phyloP scores from a whole-genome alignment of 2,888 invertebrate genomes.

The Morpho deidamia region DNA sequence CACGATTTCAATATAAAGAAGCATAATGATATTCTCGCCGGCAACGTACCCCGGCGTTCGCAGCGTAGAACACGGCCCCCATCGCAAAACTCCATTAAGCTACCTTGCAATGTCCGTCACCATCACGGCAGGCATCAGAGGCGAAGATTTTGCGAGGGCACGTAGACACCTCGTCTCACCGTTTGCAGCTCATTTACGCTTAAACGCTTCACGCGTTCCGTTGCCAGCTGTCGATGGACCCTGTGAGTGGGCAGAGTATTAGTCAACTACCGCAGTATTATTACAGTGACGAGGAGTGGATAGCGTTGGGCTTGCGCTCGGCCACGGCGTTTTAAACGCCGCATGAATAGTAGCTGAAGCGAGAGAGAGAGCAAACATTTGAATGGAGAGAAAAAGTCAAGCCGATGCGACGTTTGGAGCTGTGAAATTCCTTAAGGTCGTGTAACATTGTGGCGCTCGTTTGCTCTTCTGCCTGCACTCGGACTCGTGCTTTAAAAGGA shows the following conservation, averaged over 20 bases:
- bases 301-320: conserved; percentile 67
- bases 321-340: conserved; percentile 61
- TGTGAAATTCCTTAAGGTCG: conserved; percentile 76
- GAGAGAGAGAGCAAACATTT: conserved; percentile 71
- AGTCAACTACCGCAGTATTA: conserved; percentile 79
- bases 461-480: conserved; percentile 68
- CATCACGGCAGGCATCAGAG: conserved; percentile 65
- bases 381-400: conserved; percentile 61
- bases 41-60: conserved; percentile 62
- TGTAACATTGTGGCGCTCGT: conserved; percentile 72
- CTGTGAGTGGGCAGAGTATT: conserved; percentile 76
- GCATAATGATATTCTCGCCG: conserved; percentile 79
- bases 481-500: conserved; percentile 73
- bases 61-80: conserved; percentile 63
- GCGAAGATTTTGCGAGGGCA: conserved; percentile 71
- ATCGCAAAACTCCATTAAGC: conserved; percentile 59
- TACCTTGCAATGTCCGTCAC: conserved; percentile 64
- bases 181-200: conserved; percentile 69
- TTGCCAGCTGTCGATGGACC: conserved; percentile 74
- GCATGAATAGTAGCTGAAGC: conserved; percentile 73
- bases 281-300: conserved; percentile 76
- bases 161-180: conserved; percentile 49
- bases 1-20: conserved; percentile 79
- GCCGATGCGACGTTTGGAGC: conserved; percentile 57
- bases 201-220: conserved; percentile 74